These are phyloP conservation scores for Prunella fulvescens DNA, from an alignment of 2,113 vertebrate genomes.

Conservation along the genomic window DNA sequence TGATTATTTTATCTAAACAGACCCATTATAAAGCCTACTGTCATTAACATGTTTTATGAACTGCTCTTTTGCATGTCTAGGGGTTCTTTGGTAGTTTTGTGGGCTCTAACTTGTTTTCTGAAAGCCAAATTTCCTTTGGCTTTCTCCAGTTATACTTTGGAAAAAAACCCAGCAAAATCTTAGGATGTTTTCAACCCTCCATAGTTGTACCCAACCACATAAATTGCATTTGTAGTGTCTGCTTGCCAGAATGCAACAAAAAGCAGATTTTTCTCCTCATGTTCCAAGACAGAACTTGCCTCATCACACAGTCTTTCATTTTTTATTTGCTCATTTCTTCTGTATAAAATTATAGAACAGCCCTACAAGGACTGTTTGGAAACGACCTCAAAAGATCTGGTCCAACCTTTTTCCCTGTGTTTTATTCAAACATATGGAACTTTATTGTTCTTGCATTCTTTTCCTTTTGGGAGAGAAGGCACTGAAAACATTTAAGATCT, in stretches of 20 bases:
- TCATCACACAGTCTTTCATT: background rate
- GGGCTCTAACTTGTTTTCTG: background rate
- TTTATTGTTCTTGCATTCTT: background rate
- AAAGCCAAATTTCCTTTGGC: background rate
- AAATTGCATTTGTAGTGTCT: background rate
- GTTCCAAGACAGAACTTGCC: background rate
- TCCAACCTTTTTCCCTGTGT: background rate
- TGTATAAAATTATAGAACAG: background rate
- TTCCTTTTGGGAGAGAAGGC: background rate
- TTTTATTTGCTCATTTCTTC: background rate
- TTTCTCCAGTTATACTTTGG: background rate
- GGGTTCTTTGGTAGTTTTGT: background rate
- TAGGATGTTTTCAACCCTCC: background rate
- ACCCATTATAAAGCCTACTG: background rate
- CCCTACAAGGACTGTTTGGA: background rate
- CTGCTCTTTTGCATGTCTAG: background rate
- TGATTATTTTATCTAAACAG: background rate
- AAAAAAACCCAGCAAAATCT: background rate
- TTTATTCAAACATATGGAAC: background rate
- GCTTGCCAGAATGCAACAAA: background rate
- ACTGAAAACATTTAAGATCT: background rate
- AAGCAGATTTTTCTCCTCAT: background rate
- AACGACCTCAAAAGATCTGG: background rate
- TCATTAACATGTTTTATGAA: background rate
- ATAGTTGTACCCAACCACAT: background rate